Base-by-base conservation (phyloP, 2,797 vertebrate genomes). In the Thalassophryne amazonica region DNA sequence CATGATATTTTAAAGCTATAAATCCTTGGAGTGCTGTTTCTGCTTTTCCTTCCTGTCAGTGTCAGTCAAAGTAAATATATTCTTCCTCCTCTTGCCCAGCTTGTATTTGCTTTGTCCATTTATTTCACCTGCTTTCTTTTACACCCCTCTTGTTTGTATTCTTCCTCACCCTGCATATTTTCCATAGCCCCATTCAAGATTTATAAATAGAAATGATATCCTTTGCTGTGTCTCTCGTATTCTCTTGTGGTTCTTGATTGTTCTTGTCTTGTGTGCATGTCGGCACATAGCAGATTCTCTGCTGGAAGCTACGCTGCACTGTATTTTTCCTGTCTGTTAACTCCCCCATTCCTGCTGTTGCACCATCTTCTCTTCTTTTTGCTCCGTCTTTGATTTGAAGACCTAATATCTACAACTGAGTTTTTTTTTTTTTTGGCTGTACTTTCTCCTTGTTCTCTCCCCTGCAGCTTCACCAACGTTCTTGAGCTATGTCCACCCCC, bases 51-150 rank as follows among this genome's bases (percentile, higher is more conserved):
- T 75, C 65, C 77, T 83, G 81, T 84, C 76, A 82, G 85, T 78
- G 83, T 83, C 81, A 84, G 69, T 86, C 76, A 80, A 85, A 83
- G 74, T 82, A 84, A 86, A 83, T 74, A 69, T 81, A 80, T 73
- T 51, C 73, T 63, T 40, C 67, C 62, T 13, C 27, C 50, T 31
- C 32, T 13, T 13, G 29, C 29, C 48, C 41, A 10, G 14, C 35
- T 20, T n/a, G 14, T 41, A 16, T 52, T 52, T 39, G 71, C 59
- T 42, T 48, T 57, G 36, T 15, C 57, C 46, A 37, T 72, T 60
- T 52, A 56, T 51, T 29, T 36, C n/a, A 23, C 12, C 35, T 45
- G 30, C 18, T 45, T 29, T 35, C 51, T 7, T 29, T 42, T 14
- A 14, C 27, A n/a, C 23, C 24, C 12, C 24, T 29, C 16, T 22